phyloP scores from a whole-genome alignment of 1,140 invertebrate species.

The Hydropsyche tenuis region DNA sequence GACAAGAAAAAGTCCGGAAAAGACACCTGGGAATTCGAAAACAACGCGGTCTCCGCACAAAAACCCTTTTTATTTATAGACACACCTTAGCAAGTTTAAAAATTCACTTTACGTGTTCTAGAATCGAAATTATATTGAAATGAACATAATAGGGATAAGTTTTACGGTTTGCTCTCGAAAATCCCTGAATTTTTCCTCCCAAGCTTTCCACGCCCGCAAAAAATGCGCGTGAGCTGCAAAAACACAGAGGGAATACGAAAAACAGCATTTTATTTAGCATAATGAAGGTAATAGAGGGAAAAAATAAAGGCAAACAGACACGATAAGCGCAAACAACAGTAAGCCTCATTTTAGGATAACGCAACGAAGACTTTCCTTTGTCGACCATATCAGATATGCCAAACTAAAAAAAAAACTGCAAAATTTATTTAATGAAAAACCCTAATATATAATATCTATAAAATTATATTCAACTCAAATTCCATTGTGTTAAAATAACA shows the following conservation, averaged over 20 bases:
- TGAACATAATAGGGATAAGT: not conserved
- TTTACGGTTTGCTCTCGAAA: not conserved
- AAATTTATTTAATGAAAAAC: too few relatives aligned
- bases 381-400: not conserved
- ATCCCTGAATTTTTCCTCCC: not conserved
- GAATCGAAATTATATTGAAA: not conserved
- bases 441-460: too few relatives aligned
- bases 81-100: not conserved
- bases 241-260: constrained; percentile 9
- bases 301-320: constrained; percentile 11
- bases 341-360: constrained; percentile 1
- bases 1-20: not conserved
- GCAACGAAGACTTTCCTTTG: not conserved
- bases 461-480: too few relatives aligned
- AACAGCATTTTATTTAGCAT: constrained; percentile 40
- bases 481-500: too few relatives aligned
- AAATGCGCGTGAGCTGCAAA: not conserved
- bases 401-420: too few relatives aligned
- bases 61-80: not conserved
- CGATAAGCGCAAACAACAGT: not conserved
- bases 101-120: not conserved
- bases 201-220: not conserved
- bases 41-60: not conserved
- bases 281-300: constrained; percentile 36
- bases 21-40: not conserved